Base-by-base conservation (phyloP, 2,113 vertebrate genomes). In the Tachycineta bicolor region DNA sequence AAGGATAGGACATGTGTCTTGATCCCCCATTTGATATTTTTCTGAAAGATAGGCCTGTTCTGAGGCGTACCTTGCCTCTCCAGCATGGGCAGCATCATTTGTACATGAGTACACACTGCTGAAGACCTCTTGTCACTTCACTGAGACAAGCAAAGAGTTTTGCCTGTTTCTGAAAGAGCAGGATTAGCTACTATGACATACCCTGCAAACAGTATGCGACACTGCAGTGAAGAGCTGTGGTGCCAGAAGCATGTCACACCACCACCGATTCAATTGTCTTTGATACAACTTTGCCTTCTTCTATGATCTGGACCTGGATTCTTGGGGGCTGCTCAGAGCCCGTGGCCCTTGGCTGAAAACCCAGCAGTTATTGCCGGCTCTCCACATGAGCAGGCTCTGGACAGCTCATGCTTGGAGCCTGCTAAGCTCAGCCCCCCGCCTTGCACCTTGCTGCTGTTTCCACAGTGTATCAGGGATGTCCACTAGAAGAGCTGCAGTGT, bases 361-460 rank as follows among this genome's bases (percentile, higher is more conserved):
- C 6, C 39, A 34, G 8, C 13, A 55, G 15, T n/a, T 18, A 44
- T 20, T 69, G 7, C 24, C 69, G 67, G 2, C 8, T 73, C 6
- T 56, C 41, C 3, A 0, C 16, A 41, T 6, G 34, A 76, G 14
- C 21, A 75, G 34, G 6, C 29, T 34, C 31, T 1, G 1, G 34
- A 47, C 21, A 59, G 11, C 20, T 49, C 3, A 1, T 53, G 18
- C 29, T 53, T 31, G 26, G 56, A 67, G 46, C 9, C 25, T 59
- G 21, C 24, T 88, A 58, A 90, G 19, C 37, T 86, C 46, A 56
- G 29, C 26, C 26, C 49, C 17, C 47, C 60, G 23, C 2, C 8
- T 52, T 31, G n/a, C 10, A 34, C 28, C 47, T 68, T 12, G 14
- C 5, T 85, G 21, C 16, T 82, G 28, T 26, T 65, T 55, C 62